Percentiles rank a stretch among this genome's conserved stretches.
phyloP scores from a whole-genome alignment of 2,888 invertebrate genomes.

The Sthenelais limicola region DNA sequence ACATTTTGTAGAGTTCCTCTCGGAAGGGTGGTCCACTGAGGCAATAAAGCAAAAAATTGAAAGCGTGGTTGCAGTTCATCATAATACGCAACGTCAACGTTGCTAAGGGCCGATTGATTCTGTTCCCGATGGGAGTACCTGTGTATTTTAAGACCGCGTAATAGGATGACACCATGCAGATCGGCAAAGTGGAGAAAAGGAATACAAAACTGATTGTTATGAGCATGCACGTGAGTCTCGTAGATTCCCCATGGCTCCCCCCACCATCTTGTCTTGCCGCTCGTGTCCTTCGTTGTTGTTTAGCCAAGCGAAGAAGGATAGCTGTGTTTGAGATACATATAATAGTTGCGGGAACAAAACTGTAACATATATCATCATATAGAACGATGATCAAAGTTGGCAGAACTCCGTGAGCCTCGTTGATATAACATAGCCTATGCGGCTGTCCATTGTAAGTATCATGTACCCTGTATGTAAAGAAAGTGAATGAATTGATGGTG shows the following conservation, averaged over 20 bases:
- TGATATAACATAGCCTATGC: neutral
- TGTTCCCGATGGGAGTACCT: neutral
- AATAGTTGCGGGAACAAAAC: slow-evolving; percentile 19
- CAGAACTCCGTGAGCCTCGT: neutral
- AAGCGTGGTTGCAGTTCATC: slow-evolving; percentile 28
- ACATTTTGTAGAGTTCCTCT: slow-evolving; percentile 6
- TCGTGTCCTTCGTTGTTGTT: neutral
- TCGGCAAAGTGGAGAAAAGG: slow-evolving; percentile 6
- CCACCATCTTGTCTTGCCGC: neutral
- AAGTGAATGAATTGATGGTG: slow-evolving; percentile 5
- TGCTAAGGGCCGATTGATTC: neutral
- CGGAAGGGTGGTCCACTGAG: slow-evolving; percentile 34
- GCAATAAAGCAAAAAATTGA: slow-evolving; percentile 20
- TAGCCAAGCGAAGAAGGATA: slow-evolving; percentile 15
- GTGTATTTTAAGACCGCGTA: neutral
- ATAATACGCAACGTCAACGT: neutral
- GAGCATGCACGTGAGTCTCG: slow-evolving; percentile 3
- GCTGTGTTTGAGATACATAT: slow-evolving; percentile 24
- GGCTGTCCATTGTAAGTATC: neutral
- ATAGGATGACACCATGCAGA: slow-evolving; percentile 17
- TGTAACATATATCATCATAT: slow-evolving; percentile 25
- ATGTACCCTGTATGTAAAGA: slow-evolving; percentile 27
- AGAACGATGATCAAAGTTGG: slow-evolving; percentile 1
- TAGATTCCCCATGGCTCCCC: neutral
- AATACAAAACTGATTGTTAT: slow-evolving; percentile 15